Evolutionary conservation across 2,113 vertebrate genomes (phyloP), one percentile per base, ranked within the genome.

Genomic region (Thalassarche chlororhynchos): DNA sequence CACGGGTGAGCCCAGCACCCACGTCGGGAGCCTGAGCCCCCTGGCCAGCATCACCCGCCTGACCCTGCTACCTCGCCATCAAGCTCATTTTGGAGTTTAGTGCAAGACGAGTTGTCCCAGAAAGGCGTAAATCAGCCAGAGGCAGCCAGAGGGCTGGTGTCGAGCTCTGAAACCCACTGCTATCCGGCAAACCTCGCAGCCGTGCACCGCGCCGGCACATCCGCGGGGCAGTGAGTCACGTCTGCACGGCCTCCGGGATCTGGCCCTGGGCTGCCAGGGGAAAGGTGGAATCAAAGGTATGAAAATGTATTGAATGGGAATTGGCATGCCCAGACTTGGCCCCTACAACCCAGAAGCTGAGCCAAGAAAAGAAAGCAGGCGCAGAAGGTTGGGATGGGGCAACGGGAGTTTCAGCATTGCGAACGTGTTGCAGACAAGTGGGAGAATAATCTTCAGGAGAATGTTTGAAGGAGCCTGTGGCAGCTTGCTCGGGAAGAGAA

Each of bases 1-100:
- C 36, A 13, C 0, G 1, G 55, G 38, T 28, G 78, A 92, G 54
- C 64, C 54, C 42, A 68, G 46, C 61, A 62, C 40, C 31, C 4
- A 0, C 0, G 0, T 3, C 10, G 3, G 12, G 31, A 92, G 9
- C 69, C 25, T 3, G 12, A 94, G 44, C 17, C 19, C 57, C 29
- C n/a, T 0, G 13, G 65, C 19, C 79, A 86, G 62, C 62, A 87
- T 5, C 68, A 12, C 87, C 47, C 6, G 0, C 16, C 57, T 11
- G 8, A 42, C 40, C 29, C 55, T 31, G 19, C 46, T 5, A 17
- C 68, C 82, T 65, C 11, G 0, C 64, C 49, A 8, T 17, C 55
- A 21, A 57, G 69, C 36, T 62, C 8, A 12, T 15, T 87, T 21
- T 6, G 51, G 74, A 76, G 8, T 8, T 14, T 9, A 89, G 42